A percentile compares a stretch with the other conserved stretches of the same genome.
These are phyloP conservation scores for Microctonus brassicae DNA, from an alignment of 2,888 invertebrate genomes.

Conservation along the genomic window DNA sequence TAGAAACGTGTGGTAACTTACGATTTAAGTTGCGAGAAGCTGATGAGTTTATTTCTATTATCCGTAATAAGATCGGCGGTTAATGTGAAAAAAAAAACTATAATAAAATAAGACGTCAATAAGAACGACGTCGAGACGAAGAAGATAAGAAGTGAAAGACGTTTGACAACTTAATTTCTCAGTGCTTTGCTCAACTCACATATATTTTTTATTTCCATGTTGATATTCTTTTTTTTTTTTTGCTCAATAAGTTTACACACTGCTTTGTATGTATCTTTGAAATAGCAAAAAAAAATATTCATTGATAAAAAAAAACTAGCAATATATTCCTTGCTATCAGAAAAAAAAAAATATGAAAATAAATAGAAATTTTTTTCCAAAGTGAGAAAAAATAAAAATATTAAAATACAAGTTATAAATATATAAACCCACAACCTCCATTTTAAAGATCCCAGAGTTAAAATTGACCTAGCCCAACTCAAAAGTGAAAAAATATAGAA, in stretches of 20 bases:
- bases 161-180: not conserved
- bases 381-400: not conserved
- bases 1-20: conserved; percentile 8
- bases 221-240: not conserved
- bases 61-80: not conserved
- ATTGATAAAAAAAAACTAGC: not conserved
- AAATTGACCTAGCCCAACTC: conserved; percentile 43
- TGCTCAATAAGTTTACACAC: not conserved
- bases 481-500: not conserved
- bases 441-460: conserved; percentile 20
- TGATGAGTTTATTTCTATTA: not conserved
- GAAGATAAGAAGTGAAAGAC: not conserved
- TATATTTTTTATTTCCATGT: not conserved
- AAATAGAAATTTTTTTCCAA: not conserved
- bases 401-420: not conserved
- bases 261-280: not conserved
- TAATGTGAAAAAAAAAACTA: not conserved
- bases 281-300: too few species aligned
- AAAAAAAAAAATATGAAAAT: not conserved
- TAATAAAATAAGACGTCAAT: not conserved
- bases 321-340: not conserved
- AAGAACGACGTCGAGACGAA: not conserved
- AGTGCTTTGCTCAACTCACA: not conserved
- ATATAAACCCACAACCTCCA: conserved; percentile 16
- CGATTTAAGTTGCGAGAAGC: not conserved